phyloP scores from a whole-genome alignment of 1,140 invertebrate genomes.

The Teleogryllus occipitalis region DNA sequence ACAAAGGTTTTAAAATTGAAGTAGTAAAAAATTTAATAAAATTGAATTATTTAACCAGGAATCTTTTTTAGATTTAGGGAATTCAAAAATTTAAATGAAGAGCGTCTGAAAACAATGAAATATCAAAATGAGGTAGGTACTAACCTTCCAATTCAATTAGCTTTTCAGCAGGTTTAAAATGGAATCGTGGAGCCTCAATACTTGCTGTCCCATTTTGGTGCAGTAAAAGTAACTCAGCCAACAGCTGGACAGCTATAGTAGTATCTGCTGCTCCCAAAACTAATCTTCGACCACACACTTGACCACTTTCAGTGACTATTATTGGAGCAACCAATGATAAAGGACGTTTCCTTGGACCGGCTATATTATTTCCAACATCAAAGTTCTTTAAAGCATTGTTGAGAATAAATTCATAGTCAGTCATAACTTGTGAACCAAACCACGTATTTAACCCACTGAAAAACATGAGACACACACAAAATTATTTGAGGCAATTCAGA shows the following conservation, averaged over 20 bases:
- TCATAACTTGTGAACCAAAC: conserved; percentile 44
- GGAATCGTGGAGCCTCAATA: conserved; percentile 31
- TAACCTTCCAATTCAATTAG: conserved; percentile 12
- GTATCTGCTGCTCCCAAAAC: conserved; percentile 36
- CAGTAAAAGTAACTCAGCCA: conserved; percentile 31
- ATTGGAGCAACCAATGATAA: conserved; percentile 31
- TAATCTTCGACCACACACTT: conserved; percentile 37
- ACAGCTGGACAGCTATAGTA: conserved; percentile 33
- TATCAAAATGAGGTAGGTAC: background rate
- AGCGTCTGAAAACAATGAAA: too few relatives aligned
- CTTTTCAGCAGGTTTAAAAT: background rate
- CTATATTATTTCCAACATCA: conserved; percentile 18
- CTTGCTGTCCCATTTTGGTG: conserved; percentile 31
- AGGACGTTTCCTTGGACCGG: conserved; percentile 25
- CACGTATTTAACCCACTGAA: conserved; percentile 42
- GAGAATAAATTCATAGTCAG: conserved; percentile 38
- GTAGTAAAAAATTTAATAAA: too few relatives aligned
- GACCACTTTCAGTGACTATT: conserved; percentile 33
- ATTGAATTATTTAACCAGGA: too few relatives aligned
- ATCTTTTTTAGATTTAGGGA: too few relatives aligned
- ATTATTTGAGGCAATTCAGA: background rate
- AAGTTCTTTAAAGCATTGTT: conserved; percentile 32
- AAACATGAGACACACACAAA: conserved; percentile 21
- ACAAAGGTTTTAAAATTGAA: too few relatives aligned
- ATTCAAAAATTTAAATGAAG: too few relatives aligned